Evolutionary conservation across 2,113 vertebrate genomes (phyloP).

Genomic region (Nymphicus hollandicus): DNA sequence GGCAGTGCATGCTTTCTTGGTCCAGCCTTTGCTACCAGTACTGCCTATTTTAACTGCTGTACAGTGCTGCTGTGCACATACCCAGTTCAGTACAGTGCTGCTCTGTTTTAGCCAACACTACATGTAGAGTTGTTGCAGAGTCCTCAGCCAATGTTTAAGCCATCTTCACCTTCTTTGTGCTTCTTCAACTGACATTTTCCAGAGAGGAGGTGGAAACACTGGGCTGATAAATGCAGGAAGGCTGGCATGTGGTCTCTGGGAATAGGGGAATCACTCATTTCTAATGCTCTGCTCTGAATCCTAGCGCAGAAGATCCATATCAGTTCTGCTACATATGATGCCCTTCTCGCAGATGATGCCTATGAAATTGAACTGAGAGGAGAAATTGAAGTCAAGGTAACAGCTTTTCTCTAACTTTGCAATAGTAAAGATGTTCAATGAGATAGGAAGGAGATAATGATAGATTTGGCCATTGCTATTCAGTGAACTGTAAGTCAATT

Average conservation of each 20-base stretch:
- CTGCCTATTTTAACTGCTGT: not conserved
- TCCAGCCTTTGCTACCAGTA: not conserved
- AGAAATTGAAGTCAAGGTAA: constrained; percentile 91
- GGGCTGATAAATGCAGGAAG: not conserved
- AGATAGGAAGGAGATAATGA: not conserved
- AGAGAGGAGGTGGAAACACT: not conserved
- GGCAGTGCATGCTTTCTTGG: not conserved
- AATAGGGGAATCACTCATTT: not conserved
- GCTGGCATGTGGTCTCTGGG: not conserved
- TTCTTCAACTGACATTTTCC: not conserved
- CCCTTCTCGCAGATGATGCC: constrained; percentile 80
- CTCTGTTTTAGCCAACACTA: accelerated
- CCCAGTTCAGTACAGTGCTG: not conserved
- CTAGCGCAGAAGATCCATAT: constrained; percentile 87
- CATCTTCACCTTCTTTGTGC: not conserved
- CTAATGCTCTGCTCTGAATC: not conserved
- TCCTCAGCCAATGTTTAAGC: not conserved
- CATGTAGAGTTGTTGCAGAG: not conserved
- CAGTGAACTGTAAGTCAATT: not conserved
- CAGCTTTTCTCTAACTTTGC: not conserved
- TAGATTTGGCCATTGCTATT: not conserved
- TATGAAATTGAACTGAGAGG: constrained; percentile 86
- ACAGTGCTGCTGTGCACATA: not conserved
- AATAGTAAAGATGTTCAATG: not conserved
- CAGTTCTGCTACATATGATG: constrained; percentile 83